Conservation (phyloP, 2,888 invertebrate species). For the Cantharis nigra region DNA sequence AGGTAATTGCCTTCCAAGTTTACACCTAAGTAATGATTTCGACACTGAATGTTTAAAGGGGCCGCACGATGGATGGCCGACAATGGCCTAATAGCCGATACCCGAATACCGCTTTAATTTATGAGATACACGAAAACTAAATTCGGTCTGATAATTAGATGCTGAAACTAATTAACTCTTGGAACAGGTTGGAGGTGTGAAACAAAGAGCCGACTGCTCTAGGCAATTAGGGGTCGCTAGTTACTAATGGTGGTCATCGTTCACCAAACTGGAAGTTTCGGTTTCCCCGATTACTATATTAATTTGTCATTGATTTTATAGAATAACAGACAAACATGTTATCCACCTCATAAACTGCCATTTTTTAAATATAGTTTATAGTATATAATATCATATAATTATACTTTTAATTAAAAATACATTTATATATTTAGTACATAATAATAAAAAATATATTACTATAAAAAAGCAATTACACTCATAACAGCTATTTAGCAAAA, state of each 20-base stretch:
- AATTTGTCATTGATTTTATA: constrained; percentile 27
- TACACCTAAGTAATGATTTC: constrained; percentile 61
- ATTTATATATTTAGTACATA: neutral
- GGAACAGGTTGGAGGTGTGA: constrained; percentile 57
- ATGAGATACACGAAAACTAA: constrained; percentile 56
- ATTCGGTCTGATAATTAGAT: constrained; percentile 58
- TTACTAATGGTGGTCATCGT: constrained; percentile 58
- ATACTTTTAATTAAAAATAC: neutral
- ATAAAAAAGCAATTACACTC: neutral
- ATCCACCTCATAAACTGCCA: neutral
- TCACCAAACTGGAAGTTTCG: constrained; percentile 56
- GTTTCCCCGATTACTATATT: constrained; percentile 35
- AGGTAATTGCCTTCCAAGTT: constrained; percentile 58
- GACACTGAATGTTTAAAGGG: constrained; percentile 58
- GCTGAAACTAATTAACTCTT: constrained; percentile 60
- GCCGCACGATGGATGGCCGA: constrained; percentile 50
- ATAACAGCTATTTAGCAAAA: neutral
- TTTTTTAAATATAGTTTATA: too few relatives aligned
- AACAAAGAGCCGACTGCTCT: constrained; percentile 56
- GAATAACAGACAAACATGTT: neutral
- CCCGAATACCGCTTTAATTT: constrained; percentile 51
- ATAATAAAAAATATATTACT: neutral
- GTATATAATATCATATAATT: too few relatives aligned
- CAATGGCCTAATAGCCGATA: constrained; percentile 48
- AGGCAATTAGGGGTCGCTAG: constrained; percentile 51